phyloP scores from a whole-genome alignment of 2,113 vertebrate genomes.

The Gambusia holbrooki region DNA sequence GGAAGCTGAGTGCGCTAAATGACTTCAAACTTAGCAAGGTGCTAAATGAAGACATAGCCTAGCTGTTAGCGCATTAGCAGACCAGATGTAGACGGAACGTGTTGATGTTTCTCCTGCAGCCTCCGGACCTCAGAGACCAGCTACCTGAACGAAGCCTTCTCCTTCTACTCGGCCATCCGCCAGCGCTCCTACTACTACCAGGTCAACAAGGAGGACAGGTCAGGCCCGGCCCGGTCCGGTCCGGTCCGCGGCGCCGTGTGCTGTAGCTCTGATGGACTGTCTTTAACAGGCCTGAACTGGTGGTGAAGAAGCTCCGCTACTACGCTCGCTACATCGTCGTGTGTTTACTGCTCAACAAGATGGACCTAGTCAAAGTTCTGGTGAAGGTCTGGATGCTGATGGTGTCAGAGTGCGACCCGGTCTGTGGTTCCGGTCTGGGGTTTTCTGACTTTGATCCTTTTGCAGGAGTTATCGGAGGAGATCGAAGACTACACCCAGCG shows the following conservation, averaged over 20 bases:
- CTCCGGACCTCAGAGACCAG: slow-evolving; percentile 98
- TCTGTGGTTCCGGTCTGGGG: no score
- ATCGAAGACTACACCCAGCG: slow-evolving; percentile 98
- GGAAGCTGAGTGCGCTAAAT: no score
- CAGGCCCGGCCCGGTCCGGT: background rate
- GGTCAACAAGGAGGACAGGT: slow-evolving; percentile 99
- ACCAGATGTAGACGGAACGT: no score
- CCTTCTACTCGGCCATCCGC: slow-evolving; percentile 98
- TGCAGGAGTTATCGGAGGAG: slow-evolving; percentile 96
- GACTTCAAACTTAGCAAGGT: no score
- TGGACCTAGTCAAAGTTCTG: slow-evolving; percentile 96
- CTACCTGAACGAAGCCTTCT: slow-evolving; percentile 99
- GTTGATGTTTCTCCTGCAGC: slow-evolving; percentile 65
- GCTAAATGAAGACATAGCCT: no score
- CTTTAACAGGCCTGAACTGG: slow-evolving; percentile 89
- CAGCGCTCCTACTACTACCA: slow-evolving; percentile 98
- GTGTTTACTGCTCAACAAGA: slow-evolving; percentile 98
- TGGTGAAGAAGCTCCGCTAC: slow-evolving; percentile 97
- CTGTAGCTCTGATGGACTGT: slow-evolving; percentile 1
- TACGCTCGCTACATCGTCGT: slow-evolving; percentile 98
- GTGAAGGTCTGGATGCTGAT: slow-evolving; percentile 62
- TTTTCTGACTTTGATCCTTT: background rate
- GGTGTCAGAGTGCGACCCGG: background rate
- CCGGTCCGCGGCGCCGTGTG: no score
- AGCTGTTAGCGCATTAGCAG: no score